A percentile compares a stretch with the other conserved stretches of the same genome.
Conservation (phyloP, 2,888 invertebrate species). For the Dryobotodes eremita region DNA sequence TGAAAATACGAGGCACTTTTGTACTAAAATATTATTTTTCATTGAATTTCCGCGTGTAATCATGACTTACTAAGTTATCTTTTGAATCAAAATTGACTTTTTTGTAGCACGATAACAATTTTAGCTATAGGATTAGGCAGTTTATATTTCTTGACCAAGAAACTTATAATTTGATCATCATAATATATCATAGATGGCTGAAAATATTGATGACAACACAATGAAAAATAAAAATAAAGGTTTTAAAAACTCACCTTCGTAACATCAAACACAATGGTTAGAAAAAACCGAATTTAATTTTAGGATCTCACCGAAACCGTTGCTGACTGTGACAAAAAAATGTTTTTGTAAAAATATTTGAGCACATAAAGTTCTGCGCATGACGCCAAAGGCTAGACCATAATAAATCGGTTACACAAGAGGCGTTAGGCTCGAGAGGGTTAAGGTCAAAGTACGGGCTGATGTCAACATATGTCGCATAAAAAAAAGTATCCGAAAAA, state of each 20-base stretch:
- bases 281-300: background rate
- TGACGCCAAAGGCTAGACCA: constrained; percentile 44
- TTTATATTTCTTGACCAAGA: background rate
- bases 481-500: constrained; percentile 32
- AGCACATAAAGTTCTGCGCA: constrained; percentile 15
- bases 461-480: constrained; percentile 43
- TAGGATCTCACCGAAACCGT: background rate
- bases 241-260: background rate
- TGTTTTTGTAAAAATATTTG: constrained; percentile 13
- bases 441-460: constrained; percentile 42
- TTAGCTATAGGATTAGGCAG: background rate
- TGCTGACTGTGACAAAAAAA: background rate
- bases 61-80: constrained; percentile 15
- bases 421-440: constrained; percentile 36
- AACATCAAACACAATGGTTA: background rate
- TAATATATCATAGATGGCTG: background rate
- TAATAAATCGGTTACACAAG: constrained; percentile 55
- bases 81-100: background rate
- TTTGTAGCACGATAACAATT: background rate
- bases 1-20: constrained; percentile 27
- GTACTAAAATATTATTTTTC: constrained; percentile 6
- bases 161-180: background rate
- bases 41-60: constrained; percentile 13
- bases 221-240: background rate
- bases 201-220: background rate